Evolutionary conservation across 2,113 vertebrate genomes (phyloP), one percentile per base, ranked within the genome.

Genomic region (Glaucomys volans): DNA sequence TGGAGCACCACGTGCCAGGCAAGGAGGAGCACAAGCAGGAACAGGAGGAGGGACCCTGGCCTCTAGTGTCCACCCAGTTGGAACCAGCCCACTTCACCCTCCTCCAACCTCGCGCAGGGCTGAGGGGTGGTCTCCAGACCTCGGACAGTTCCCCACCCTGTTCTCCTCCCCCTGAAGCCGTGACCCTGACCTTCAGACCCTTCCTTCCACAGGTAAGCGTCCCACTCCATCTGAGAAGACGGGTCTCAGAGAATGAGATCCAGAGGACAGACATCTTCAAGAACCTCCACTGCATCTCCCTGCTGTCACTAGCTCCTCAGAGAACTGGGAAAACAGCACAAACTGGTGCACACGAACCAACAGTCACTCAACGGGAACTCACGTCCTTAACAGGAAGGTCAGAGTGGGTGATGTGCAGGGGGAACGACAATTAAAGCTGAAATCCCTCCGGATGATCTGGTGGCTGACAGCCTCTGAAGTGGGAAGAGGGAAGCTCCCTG

Each of bases 211-310:
- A 20, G n/a, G 17, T 79, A n/a, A 71, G 20, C 11, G 11, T 57
- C 35, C 66, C 50, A 80, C 64, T 40, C 24, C 59, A 1, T 26
- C 37, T 67, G 30, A 44, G 16, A 30, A 30, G 59, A n/a, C 1
- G 16, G 1, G n/a, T 94, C 92, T 94, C 67, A 74, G 42, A 69
- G 40, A 93, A 87, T n/a, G 37, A 74, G 47, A 79, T 24, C 16
- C 89, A 50, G 6, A 20, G 62, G 24, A 83, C 71, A 44, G 62
- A 30, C 9, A 32, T 22, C 54, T 91, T 59, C 42, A 91, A 62
- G 42, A 62, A 32, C 32, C 42, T 82, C 47, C 20, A 66, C 54
- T 11, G 0, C 5, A 35, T 52, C 32, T 57, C 42, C 50, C 28
- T n/a, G 40, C 37, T 62, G 17, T 69, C 42, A 64, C 44, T 77